phyloP scores from a whole-genome alignment of 2,113 vertebrate genomes.

The Panthera uncia region DNA sequence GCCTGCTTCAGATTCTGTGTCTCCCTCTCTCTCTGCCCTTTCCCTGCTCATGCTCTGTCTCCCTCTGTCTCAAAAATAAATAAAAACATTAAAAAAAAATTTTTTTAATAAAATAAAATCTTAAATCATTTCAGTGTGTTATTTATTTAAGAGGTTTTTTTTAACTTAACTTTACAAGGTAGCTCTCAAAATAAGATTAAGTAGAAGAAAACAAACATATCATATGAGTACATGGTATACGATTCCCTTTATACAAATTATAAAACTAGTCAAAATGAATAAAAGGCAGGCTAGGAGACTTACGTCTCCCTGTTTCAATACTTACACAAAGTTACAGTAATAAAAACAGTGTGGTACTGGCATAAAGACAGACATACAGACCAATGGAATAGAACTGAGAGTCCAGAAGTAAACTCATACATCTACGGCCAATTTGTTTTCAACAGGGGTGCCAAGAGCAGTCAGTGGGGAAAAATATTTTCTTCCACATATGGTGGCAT shows the following conservation, averaged over 20 bases:
- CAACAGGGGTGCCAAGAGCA: not conserved
- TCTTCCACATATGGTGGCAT: not conserved
- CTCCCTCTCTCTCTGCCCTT: too few species aligned
- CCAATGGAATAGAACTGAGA: not conserved
- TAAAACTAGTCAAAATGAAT: not conserved
- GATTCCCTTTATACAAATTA: not conserved
- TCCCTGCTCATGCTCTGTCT: too few species aligned
- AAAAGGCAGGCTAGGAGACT: not conserved
- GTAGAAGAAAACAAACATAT: not conserved
- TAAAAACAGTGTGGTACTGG: not conserved
- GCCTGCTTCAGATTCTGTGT: too few species aligned
- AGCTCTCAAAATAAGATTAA: not conserved
- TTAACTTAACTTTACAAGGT: not conserved
- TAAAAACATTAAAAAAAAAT: too few species aligned
- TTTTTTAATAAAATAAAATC: too few species aligned
- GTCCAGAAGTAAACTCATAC: not conserved
- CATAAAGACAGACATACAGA: not conserved
- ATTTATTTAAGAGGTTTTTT: not conserved
- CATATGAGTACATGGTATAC: not conserved
- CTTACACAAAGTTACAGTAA: not conserved
- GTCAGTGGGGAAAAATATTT: not conserved
- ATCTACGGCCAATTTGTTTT: not conserved
- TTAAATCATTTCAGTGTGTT: not conserved
- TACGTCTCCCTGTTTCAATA: not conserved
- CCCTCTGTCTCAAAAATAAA: too few species aligned